phyloP scores from a whole-genome alignment of 2,888 invertebrate species.

The Dryobota labecula region DNA sequence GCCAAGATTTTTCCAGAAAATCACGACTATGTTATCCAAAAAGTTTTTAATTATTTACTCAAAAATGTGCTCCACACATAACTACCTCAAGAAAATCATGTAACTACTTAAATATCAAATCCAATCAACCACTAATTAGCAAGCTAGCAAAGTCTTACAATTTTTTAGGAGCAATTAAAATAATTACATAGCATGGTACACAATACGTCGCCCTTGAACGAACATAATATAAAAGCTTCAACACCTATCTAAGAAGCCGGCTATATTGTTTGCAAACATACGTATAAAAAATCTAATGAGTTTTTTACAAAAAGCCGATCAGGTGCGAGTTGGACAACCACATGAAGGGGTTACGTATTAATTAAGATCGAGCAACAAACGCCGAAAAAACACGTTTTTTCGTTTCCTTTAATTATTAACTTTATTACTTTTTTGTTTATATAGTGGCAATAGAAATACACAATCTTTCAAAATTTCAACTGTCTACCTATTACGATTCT shows the following conservation, averaged over 20 bases:
- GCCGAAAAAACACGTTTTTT: no score
- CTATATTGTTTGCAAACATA: constrained; percentile 55
- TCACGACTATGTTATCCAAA: neutral
- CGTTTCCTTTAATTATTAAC: no score
- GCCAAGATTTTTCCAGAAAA: neutral
- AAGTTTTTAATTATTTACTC: neutral
- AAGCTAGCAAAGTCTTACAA: constrained; percentile 10
- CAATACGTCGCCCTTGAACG: constrained; percentile 54
- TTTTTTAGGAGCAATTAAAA: constrained; percentile 53
- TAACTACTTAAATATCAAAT: constrained; percentile 8
- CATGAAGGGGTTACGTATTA: no score
- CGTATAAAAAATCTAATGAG: constrained; percentile 37
- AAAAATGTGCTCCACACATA: neutral
- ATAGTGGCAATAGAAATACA: no score
- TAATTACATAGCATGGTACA: constrained; percentile 41
- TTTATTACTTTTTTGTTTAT: no score
- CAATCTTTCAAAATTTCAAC: no score
- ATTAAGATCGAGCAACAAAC: no score
- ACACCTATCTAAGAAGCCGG: constrained; percentile 31
- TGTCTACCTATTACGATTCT: no score
- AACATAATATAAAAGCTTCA: constrained; percentile 28
- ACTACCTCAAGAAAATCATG: neutral
- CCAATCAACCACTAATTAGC: constrained; percentile 33
- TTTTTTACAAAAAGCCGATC: no score
- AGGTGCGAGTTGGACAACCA: no score